Evolutionary conservation across 2,113 vertebrate genomes (phyloP).

Genomic region (Pleuronectes platessa): DNA sequence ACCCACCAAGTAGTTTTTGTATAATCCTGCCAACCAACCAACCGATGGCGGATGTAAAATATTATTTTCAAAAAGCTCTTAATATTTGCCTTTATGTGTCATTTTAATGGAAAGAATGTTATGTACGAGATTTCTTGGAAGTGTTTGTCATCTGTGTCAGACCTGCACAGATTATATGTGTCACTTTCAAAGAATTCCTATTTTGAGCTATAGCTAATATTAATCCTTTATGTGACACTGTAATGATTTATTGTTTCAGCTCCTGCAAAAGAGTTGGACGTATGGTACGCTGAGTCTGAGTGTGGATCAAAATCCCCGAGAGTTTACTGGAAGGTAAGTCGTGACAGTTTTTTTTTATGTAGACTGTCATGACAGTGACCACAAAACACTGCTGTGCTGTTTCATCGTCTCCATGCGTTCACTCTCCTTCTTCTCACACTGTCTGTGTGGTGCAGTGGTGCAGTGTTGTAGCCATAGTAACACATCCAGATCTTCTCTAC

Average conservation of each 20-base stretch:
- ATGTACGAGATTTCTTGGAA: not conserved
- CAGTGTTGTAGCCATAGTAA: slow-evolving; percentile 35
- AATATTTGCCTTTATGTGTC: no score
- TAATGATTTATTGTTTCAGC: slow-evolving; percentile 51
- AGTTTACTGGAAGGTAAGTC: slow-evolving; percentile 75
- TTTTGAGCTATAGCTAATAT: not conserved
- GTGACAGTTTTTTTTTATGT: not conserved
- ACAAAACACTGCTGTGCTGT: not conserved
- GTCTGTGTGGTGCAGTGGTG: slow-evolving; percentile 20
- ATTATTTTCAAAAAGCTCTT: no score
- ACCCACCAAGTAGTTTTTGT: no score
- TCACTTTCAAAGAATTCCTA: not conserved
- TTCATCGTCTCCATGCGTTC: slow-evolving; percentile 5
- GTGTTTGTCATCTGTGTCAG: not conserved
- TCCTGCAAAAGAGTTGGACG: slow-evolving; percentile 69
- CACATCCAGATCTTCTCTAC: slow-evolving; percentile 33
- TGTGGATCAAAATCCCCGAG: slow-evolving; percentile 21
- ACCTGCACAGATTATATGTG: slow-evolving; percentile 2
- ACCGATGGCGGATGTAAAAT: no score
- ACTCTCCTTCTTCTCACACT: not conserved
- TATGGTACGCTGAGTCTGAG: slow-evolving; percentile 66
- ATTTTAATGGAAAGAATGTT: no score
- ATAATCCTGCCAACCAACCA: no score
- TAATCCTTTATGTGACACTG: not conserved
- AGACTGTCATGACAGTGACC: not conserved